Conservation (phyloP, 92 coral and sea anemone species). For the Epizoanthus illoricatus region DNA sequence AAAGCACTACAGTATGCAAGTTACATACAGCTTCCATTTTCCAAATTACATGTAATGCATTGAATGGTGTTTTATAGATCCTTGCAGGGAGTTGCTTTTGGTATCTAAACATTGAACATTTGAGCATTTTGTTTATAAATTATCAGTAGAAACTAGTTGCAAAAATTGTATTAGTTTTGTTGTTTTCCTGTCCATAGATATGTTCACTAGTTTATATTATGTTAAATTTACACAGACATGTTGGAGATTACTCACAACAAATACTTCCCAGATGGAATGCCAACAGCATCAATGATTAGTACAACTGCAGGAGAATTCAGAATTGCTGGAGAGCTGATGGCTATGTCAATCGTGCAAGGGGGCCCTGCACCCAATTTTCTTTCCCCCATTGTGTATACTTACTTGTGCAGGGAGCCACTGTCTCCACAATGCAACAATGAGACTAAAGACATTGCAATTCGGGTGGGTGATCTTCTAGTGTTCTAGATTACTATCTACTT, state of each 20-base stretch:
- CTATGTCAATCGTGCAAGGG: not conserved
- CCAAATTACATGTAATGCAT: not conserved
- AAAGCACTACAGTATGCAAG: not conserved
- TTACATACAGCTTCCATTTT: not conserved
- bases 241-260: not conserved
- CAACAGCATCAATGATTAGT: not conserved
- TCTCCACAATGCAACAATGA: not conserved
- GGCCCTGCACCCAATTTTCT: not conserved
- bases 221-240: not conserved
- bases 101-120: not conserved
- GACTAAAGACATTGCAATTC: not conserved
- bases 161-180: not conserved
- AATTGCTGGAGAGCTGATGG: not conserved
- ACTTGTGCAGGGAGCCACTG: not conserved
- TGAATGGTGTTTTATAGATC: not conserved
- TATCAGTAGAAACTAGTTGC: not conserved
- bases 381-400: not conserved
- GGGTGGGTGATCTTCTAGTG: not conserved
- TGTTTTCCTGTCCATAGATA: not conserved
- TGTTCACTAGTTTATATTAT: not conserved
- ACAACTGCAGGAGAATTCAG: not conserved
- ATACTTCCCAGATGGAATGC: not conserved
- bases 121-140: too few species aligned
- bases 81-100: not conserved
- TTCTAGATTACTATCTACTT: not conserved